Percentiles rank a stretch among this genome's conserved stretches.
phyloP scores from a whole-genome alignment of 2,113 vertebrate genomes.

The Thermophis baileyi region DNA sequence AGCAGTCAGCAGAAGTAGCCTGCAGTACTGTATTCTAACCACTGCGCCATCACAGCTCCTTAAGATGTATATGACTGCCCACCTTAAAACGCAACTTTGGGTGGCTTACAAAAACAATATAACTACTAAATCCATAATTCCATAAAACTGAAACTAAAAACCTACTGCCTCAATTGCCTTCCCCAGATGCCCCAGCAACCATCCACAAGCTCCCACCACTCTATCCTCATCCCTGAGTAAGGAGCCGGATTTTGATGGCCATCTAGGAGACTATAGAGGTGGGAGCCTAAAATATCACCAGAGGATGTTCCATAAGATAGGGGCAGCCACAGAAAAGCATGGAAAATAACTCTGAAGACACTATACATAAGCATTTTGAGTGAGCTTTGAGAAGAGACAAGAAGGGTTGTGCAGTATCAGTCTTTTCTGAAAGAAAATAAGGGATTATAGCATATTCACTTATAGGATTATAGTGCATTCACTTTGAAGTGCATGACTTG shows the following conservation, averaged over 20 bases:
- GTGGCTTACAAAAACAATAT: neutral
- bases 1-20: too few relatives aligned
- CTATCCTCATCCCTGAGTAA: neutral
- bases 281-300: neutral
- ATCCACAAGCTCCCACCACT: neutral
- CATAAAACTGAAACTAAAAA: neutral
- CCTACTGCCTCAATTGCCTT: neutral
- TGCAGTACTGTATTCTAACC: too few relatives aligned
- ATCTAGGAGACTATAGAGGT: neutral
- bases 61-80: neutral
- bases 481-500: neutral
- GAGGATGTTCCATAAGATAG: neutral
- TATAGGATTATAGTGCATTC: neutral
- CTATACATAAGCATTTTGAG: neutral
- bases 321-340: neutral
- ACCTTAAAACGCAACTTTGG: neutral
- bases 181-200: neutral
- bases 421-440: constrained; percentile 1
- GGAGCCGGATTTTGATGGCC: neutral
- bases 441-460: neutral
- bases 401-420: neutral
- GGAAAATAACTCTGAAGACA: neutral
- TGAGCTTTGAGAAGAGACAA: neutral
- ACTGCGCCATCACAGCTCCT: neutral
- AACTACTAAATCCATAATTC: neutral